phyloP scores from a whole-genome alignment of 2,113 vertebrate species.

The Scophthalmus maximus region DNA sequence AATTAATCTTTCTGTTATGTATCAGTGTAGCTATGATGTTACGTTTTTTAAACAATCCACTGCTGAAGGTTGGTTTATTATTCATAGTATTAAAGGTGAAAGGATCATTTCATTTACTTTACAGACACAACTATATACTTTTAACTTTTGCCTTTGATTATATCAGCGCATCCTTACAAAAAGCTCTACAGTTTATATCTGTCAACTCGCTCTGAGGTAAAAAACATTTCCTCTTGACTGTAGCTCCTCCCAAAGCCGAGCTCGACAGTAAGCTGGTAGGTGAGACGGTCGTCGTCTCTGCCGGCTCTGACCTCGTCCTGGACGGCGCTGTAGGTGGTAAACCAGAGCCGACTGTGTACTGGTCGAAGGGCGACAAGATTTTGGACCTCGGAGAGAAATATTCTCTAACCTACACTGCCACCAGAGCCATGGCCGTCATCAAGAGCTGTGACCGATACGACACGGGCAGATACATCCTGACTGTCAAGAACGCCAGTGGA shows the following conservation, averaged over 20 bases:
- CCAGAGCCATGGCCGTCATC: slow-evolving; percentile 93
- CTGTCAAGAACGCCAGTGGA: slow-evolving; percentile 95
- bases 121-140: too few relatives aligned
- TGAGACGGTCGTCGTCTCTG: slow-evolving; percentile 89
- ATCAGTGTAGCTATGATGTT: too few relatives aligned
- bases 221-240: background rate
- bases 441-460: slow-evolving; percentile 96
- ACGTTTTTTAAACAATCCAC: too few relatives aligned
- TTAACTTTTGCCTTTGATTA: background rate
- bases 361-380: slow-evolving; percentile 95
- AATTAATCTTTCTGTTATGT: too few relatives aligned
- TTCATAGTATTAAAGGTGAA: too few relatives aligned
- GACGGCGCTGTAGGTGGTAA: slow-evolving; percentile 96
- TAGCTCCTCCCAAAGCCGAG: slow-evolving; percentile 96
- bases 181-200: background rate
- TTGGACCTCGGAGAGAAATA: slow-evolving; percentile 94
- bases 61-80: too few relatives aligned
- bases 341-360: slow-evolving; percentile 97
- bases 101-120: too few relatives aligned
- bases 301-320: slow-evolving; percentile 95
- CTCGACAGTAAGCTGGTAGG: slow-evolving; percentile 91
- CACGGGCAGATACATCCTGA: slow-evolving; percentile 92
- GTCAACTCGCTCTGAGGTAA: background rate
- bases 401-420: slow-evolving; percentile 93
- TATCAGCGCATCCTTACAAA: background rate